phyloP scores from a whole-genome alignment of 2,797 vertebrate genomes.

The Craterocephalus amniculus region DNA sequence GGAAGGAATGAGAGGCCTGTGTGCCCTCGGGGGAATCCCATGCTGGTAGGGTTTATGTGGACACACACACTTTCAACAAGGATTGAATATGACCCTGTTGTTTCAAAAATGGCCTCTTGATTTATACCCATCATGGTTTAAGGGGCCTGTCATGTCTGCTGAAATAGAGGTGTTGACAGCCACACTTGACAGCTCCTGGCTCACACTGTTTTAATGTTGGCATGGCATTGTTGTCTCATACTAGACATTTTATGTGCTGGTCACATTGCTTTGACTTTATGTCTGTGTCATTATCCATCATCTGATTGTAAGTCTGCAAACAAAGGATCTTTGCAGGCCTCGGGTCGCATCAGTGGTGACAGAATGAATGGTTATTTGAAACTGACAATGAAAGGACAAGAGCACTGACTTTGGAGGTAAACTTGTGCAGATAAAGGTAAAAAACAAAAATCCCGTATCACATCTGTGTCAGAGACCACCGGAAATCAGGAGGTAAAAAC shows the following conservation, averaged over 20 bases:
- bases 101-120: constrained; percentile 84
- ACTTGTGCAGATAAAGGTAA: not conserved
- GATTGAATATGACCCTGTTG: constrained; percentile 82
- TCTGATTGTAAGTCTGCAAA: not conserved
- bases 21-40: constrained; percentile 72
- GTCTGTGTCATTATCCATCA: constrained; percentile 1
- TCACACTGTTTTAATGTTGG: constrained; percentile 78
- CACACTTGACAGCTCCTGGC: constrained; percentile 78
- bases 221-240: constrained; percentile 47
- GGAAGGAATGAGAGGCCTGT: constrained; percentile 39
- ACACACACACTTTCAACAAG: constrained; percentile 75
- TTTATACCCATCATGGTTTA: constrained; percentile 84
- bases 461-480: not conserved
- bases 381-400: not conserved
- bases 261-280: constrained; percentile 18
- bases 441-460: constrained; percentile 5
- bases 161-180: constrained; percentile 85
- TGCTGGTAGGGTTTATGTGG: constrained; percentile 78
- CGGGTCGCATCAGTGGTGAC: not conserved
- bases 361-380: constrained; percentile 1
- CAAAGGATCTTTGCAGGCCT: constrained; percentile 8
- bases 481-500: constrained; percentile 23
- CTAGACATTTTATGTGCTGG: constrained; percentile 29
- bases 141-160: constrained; percentile 78
- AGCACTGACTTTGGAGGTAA: constrained; percentile 4